These are phyloP conservation scores for Prosapia bicincta DNA, from an alignment of 2,888 invertebrate genomes.

Conservation along the genomic window DNA sequence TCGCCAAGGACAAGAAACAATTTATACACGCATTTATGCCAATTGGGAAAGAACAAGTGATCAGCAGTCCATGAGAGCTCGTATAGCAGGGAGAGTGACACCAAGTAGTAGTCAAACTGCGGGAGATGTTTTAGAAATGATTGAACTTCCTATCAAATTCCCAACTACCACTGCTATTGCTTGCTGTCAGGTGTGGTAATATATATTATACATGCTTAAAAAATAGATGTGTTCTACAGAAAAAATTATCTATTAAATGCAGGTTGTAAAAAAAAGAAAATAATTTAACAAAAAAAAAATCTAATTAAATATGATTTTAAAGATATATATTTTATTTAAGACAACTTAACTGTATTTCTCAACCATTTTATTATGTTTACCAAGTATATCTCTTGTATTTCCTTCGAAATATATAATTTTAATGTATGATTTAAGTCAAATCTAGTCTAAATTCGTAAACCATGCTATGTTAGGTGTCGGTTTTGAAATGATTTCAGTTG, in stretches of 20 bases:
- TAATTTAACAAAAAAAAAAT: background rate
- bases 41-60: constrained; percentile 62
- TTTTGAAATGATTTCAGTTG: no score
- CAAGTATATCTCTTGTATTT: background rate
- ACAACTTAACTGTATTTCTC: no score
- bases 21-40: constrained; percentile 66
- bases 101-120: constrained; percentile 51
- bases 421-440: no score
- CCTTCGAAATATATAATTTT: no score
- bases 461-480: no score
- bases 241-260: background rate
- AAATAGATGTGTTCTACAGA: background rate
- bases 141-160: constrained; percentile 63
- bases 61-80: constrained; percentile 54
- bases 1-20: constrained; percentile 44
- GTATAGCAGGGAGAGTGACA: constrained; percentile 72
- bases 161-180: constrained; percentile 54
- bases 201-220: background rate
- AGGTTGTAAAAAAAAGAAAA: background rate
- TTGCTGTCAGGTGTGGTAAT: constrained; percentile 55
- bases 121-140: constrained; percentile 58
- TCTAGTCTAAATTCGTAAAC: no score
- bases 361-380: no score
- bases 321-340: no score
- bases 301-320: no score